Percentiles rank a stretch among this genome's conserved stretches.
Evolutionary conservation across 2,113 vertebrate genomes (phyloP).

Genomic region (Eublepharis macularius): DNA sequence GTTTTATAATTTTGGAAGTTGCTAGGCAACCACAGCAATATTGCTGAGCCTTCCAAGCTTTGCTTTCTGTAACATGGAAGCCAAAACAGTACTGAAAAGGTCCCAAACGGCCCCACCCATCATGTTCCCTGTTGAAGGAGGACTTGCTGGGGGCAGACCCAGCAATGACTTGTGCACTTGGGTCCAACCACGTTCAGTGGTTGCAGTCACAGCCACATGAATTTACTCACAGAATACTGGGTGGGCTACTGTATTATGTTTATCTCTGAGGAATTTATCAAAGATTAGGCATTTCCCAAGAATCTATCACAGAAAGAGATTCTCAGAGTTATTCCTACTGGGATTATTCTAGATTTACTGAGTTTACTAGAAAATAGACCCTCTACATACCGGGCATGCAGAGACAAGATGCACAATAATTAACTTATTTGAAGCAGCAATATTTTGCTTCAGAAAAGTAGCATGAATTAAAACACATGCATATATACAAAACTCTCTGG

Average conservation of each 20-base stretch:
- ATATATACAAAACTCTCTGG: background rate
- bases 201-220: too few relatives aligned
- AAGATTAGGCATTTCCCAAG: background rate
- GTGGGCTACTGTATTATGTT: background rate
- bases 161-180: too few relatives aligned
- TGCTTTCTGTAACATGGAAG: too few relatives aligned
- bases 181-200: too few relatives aligned
- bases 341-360: background rate
- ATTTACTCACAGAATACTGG: background rate
- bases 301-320: background rate
- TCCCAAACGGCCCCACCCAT: too few relatives aligned
- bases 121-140: too few relatives aligned
- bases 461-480: background rate
- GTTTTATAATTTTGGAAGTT: too few relatives aligned
- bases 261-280: background rate
- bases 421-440: background rate
- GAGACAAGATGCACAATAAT: background rate
- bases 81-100: too few relatives aligned
- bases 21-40: too few relatives aligned
- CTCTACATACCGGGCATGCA: background rate
- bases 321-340: background rate
- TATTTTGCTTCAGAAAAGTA: background rate
- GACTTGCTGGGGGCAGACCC: too few relatives aligned
- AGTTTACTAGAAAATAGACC: background rate
- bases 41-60: too few relatives aligned